phyloP scores from a whole-genome alignment of 2,888 invertebrate genomes.

The Drosophila putrida region DNA sequence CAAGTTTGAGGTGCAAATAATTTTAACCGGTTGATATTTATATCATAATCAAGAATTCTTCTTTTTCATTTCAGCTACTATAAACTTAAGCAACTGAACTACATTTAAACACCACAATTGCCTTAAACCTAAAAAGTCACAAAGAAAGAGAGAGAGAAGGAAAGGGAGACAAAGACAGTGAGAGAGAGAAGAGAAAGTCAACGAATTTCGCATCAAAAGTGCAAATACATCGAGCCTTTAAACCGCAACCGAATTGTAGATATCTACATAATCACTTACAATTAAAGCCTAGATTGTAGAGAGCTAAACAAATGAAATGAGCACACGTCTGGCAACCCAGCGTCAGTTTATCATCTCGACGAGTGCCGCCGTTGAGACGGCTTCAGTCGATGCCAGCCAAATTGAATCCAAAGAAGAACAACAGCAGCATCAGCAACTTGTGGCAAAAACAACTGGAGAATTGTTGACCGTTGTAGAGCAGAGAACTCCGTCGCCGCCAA shows the following conservation, averaged over 20 bases:
- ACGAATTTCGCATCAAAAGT: constrained; percentile 63
- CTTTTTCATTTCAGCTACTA: constrained; percentile 50
- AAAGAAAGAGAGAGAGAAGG: constrained; percentile 10
- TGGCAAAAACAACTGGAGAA: constrained; percentile 38
- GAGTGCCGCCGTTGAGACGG: constrained; percentile 54
- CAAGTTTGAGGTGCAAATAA: too few relatives aligned
- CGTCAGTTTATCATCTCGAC: constrained; percentile 84
- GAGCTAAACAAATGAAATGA: constrained; percentile 75
- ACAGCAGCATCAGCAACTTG: constrained; percentile 53
- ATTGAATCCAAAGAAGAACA: constrained; percentile 56
- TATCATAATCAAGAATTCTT: background rate
- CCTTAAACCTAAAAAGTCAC: constrained; percentile 52
- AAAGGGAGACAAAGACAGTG: constrained; percentile 7
- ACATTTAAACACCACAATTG: constrained; percentile 68
- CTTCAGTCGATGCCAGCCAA: constrained; percentile 46
- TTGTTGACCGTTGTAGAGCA: constrained; percentile 69
- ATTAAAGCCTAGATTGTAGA: constrained; percentile 26
- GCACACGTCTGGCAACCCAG: constrained; percentile 84
- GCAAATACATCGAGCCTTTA: constrained; percentile 35
- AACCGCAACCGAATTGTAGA: constrained; percentile 28
- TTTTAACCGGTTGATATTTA: too few relatives aligned
- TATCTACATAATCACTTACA: constrained; percentile 14
- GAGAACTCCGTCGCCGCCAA: constrained; percentile 42
- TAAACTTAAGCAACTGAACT: constrained; percentile 47
- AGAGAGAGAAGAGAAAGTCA: constrained; percentile 41